Evolutionary conservation across 2,113 vertebrate genomes (phyloP).

Genomic region (Lepisosteus oculatus): DNA sequence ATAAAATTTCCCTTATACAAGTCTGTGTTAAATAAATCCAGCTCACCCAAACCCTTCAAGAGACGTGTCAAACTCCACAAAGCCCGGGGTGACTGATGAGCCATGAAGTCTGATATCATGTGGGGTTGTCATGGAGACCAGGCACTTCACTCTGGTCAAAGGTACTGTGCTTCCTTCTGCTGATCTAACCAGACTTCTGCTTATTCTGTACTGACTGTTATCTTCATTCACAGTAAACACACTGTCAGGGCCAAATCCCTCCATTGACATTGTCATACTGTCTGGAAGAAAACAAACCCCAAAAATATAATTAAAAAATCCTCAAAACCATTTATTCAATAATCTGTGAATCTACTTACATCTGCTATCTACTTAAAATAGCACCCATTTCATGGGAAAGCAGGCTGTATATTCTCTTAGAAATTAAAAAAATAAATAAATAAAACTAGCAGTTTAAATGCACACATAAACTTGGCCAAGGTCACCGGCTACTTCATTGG

Average conservation of each 20-base stretch:
- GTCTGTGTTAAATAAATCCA: not conserved
- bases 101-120: constrained; percentile 96
- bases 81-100: constrained; percentile 85
- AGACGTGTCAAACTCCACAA: constrained; percentile 93
- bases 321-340: too few species aligned
- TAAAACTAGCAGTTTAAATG: too few species aligned
- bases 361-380: too few species aligned
- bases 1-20: too few species aligned
- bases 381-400: too few species aligned
- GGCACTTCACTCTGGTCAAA: constrained; percentile 93
- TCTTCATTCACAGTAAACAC: constrained; percentile 88
- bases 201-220: constrained; percentile 89
- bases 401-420: too few species aligned
- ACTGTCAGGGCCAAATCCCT: constrained; percentile 89
- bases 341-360: too few species aligned
- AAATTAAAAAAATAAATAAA: too few species aligned
- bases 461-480: too few species aligned
- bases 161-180: constrained; percentile 95
- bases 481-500: too few species aligned
- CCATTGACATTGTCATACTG: constrained; percentile 85
- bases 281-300: constrained; percentile 51
- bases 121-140: constrained; percentile 98
- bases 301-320: too few species aligned
- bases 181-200: constrained; percentile 90
- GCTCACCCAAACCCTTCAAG: constrained; percentile 95